Conservation (phyloP, 2,888 invertebrate species). For the Leptinotarsa juncta region DNA sequence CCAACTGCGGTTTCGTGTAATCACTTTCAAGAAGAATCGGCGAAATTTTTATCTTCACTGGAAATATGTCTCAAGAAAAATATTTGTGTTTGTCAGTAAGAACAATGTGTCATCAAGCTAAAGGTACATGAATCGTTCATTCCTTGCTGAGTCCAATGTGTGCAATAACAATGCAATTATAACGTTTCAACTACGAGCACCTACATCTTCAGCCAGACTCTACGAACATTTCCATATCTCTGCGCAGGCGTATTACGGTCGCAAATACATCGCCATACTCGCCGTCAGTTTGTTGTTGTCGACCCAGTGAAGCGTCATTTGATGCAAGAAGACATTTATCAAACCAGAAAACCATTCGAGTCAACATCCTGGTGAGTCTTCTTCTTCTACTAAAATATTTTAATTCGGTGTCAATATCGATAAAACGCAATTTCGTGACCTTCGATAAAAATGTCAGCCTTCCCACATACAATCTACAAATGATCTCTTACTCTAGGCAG, state of each 20-base stretch:
- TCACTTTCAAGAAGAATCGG: no score
- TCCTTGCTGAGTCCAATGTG: no score
- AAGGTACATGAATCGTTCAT: no score
- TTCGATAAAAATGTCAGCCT: neutral
- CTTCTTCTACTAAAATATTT: neutral
- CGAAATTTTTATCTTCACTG: no score
- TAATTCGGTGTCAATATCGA: neutral
- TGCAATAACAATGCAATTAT: neutral
- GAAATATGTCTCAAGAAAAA: no score
- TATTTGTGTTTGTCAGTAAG: no score
- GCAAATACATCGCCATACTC: neutral
- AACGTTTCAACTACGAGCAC: slow-evolving; percentile 1
- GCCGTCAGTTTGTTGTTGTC: neutral
- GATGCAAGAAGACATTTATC: neutral
- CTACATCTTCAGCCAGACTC: neutral
- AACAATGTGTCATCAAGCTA: no score
- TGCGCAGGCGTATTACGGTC: neutral
- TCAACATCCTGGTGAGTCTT: neutral
- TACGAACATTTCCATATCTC: neutral
- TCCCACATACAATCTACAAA: neutral
- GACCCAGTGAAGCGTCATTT: neutral
- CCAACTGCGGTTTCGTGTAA: no score
- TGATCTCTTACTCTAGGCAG: neutral
- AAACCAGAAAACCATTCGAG: neutral
- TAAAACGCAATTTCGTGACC: neutral